Evolutionary conservation across 35 echinoderm and acorn worm species (phyloP), one percentile per base, ranked within the genome.

Genomic region (Heliocidaris erythrogramma): DNA sequence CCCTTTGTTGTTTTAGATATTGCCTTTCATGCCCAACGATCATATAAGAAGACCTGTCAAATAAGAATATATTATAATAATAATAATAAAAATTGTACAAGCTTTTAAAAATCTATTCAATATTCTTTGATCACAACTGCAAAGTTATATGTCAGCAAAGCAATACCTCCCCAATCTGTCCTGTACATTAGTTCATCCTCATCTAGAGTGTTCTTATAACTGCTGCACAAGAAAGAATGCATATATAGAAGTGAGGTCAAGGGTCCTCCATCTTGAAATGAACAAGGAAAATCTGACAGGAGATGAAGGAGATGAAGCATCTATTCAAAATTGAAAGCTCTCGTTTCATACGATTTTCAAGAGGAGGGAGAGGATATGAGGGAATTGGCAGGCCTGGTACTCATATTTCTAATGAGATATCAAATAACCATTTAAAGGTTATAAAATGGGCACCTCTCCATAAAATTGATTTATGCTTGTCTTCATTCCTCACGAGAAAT

Each of bases 391-490:
- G 65, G 65, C 21, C 17, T n/a, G 65, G 27, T 78, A 24, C 65
- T 78, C 65, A 78, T 78, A n/a, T 78, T 78, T 78, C 65, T 78
- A 78, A 78, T 78, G 27, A 78, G 65, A 78, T 78, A 78, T 78
- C 65, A n/a, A 78, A 78, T 78, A 78, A n/a, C 65, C 27, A 78
- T 78, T 78, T 78, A 78, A 78, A 21, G 18, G 14, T 78, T 78
- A 18, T 78, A n/a, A 78, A 78, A 78, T 78, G 65, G 21, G 65
- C 21, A 78, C 65, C 65, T 27, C 65, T 78, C 65, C 65, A n/a
- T 78, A 78, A 78, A 78, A 78, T 78, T 78, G 65, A 78, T 78
- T 78, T 78, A 78, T 78, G 65, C 65, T 7, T 78, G 65, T n/a
- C 65, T 78, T 78, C 65, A 7, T 10, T 27, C 27, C 21, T 24